phyloP scores from a whole-genome alignment of 35 echinoderm and acorn worm species.

The Anneissia japonica region DNA sequence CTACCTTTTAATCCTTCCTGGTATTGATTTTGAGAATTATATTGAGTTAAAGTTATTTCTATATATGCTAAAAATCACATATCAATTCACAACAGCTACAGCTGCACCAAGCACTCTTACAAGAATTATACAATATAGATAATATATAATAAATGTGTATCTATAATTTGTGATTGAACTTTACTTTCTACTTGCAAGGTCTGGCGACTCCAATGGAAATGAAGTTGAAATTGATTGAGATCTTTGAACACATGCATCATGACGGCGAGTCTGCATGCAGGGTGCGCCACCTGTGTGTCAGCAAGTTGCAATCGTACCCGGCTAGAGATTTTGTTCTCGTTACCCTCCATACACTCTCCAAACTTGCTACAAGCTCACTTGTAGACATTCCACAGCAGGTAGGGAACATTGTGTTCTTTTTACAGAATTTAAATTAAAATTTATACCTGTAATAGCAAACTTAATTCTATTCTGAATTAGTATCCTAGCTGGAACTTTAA shows the following conservation, averaged over 20 bases:
- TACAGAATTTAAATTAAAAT: neutral
- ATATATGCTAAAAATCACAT: too few species aligned
- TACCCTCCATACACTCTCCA: conserved; percentile 61
- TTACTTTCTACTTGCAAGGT: conserved; percentile 32
- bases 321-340: conserved; percentile 66
- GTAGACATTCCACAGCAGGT: conserved; percentile 92
- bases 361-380: conserved; percentile 68
- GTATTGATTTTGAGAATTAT: too few species aligned
- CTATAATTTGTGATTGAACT: too few species aligned
- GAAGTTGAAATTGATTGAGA: conserved; percentile 91
- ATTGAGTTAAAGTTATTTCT: too few species aligned
- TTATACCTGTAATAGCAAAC: too few species aligned
- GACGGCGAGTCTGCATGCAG: conserved; percentile 62
- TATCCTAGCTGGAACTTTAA: too few species aligned
- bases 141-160: too few species aligned
- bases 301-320: conserved; percentile 77
- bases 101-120: too few species aligned
- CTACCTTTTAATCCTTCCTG: too few species aligned
- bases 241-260: conserved; percentile 95
- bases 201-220: conserved; percentile 84
- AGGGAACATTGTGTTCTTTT: neutral
- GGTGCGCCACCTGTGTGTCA: conserved; percentile 59
- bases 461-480: too few species aligned
- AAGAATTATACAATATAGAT: too few species aligned
- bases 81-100: too few species aligned